Base-by-base conservation (phyloP, 2,888 invertebrate genomes). In the Pheosia tremula region DNA sequence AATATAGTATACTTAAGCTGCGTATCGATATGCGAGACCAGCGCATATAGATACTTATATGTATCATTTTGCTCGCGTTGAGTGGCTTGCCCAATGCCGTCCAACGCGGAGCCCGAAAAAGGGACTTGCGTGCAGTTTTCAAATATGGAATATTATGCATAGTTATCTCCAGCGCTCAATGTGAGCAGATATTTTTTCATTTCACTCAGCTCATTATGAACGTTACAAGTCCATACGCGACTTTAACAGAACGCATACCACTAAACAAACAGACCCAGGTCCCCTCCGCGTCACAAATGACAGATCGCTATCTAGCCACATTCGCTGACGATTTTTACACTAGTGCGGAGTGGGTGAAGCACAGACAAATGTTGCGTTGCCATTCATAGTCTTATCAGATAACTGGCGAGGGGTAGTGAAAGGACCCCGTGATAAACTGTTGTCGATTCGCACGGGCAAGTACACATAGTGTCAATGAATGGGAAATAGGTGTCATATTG, bases 241-340 rank as follows among this genome's bases (percentile, higher is more conserved):
- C 24, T 24, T 24, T 24, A 24, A 24, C 24, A 24, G 24, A 24
- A 41, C 56, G 8, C 41, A 39, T 41, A 61, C 66, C 56, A 67
- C 61, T 72, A 72, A 62, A 72, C 67, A 80, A 81, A 84, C 84
- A 75, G 75, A 70, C 67, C 75, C 74, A 71, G 71, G 63, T 62
- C 75, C 86, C 84, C 80, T 79, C 74, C 74, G 75, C 72, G 74
- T 72, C 81, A 79, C 87, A 89, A 91, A 91, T 88, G 84, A 84
- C 82, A 91, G 93, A 93, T 93, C 86, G 74, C 87, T 89, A 93
- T 93, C 93, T 90, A 85, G 85, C 72, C 82, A 82, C 88, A 89
- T 88, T 89, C 87, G 83, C 88, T 89, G 89, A 87, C 92, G 89
- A 91, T 93, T 93, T 93, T 92, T 90, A 90, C 93, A 91, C 93